A percentile compares a stretch with the other conserved stretches of the same genome.
These are phyloP conservation scores for Coregonus suidteri DNA, from an alignment of 2,797 vertebrate genomes.

Conservation along the genomic window DNA sequence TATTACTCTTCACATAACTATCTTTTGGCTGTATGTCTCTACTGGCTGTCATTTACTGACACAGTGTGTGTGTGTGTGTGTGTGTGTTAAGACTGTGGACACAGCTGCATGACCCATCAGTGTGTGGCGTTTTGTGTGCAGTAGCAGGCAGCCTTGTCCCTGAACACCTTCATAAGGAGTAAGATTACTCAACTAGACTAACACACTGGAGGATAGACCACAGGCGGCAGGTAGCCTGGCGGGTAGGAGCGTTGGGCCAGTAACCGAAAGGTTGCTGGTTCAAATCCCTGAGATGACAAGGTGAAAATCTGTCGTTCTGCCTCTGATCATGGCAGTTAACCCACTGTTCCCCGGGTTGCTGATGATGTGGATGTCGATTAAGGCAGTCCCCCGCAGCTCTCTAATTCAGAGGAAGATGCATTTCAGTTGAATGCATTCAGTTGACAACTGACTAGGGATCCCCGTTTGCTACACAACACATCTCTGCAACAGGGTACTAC, in stretches of 20 bases:
- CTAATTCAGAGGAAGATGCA: no score
- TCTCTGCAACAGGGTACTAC: no score
- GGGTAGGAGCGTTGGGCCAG: no score
- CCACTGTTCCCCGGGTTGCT: no score
- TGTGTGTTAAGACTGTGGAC: conserved; percentile 41
- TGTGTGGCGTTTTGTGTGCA: conserved; percentile 50
- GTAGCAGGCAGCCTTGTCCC: conserved; percentile 58
- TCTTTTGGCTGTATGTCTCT: background rate
- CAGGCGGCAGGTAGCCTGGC: conserved; percentile 4
- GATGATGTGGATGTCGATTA: no score
- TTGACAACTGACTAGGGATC: no score
- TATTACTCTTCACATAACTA: background rate
- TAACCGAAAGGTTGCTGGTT: no score
- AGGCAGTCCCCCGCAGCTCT: no score
- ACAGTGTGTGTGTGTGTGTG: background rate
- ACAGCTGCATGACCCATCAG: conserved; percentile 44
- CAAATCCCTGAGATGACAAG: no score
- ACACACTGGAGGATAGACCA: conserved; percentile 61
- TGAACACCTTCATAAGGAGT: conserved; percentile 67
- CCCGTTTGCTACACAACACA: background rate
- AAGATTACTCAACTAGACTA: conserved; percentile 65
- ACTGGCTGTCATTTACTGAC: background rate
- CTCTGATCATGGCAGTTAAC: no score
- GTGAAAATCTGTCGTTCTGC: no score
- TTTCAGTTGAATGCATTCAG: no score